A percentile compares a stretch with the other conserved stretches of the same genome.
phyloP scores from a whole-genome alignment of 2,888 invertebrate genomes.

The Keiferia lycopersicella region DNA sequence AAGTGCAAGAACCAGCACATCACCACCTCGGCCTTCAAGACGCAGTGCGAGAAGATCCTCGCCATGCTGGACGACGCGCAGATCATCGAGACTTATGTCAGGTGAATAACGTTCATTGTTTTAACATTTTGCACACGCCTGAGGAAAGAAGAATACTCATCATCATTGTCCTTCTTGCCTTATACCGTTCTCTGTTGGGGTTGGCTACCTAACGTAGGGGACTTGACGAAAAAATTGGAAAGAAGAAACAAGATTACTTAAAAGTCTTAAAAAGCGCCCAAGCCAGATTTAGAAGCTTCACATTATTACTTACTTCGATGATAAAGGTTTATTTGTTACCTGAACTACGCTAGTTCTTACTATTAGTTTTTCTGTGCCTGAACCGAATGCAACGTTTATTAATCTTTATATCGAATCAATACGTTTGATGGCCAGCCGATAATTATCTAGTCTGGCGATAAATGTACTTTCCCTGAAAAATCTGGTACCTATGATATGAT shows the following conservation, averaged over 20 bases:
- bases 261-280: too few species aligned
- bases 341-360: constrained; percentile 38
- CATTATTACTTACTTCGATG: constrained; percentile 49
- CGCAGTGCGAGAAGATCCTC: constrained; percentile 86
- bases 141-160: too few species aligned
- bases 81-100: constrained; percentile 86
- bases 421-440: too few species aligned
- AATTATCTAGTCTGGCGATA: neutral
- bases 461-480: neutral
- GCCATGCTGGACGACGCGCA: constrained; percentile 80
- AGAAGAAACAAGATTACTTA: too few species aligned
- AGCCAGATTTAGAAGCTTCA: too few species aligned
- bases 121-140: too few species aligned
- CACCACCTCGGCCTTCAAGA: constrained; percentile 84
- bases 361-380: too few species aligned
- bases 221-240: too few species aligned
- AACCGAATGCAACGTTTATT: too few species aligned
- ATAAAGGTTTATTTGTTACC: constrained; percentile 85
- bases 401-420: neutral
- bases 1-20: constrained; percentile 83
- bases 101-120: constrained; percentile 46
- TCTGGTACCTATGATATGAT: neutral
- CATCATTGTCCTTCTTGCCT: too few species aligned
- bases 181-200: too few species aligned
- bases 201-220: too few species aligned